A percentile compares a stretch with the other conserved stretches of the same genome.
Evolutionary conservation across 2,888 invertebrate genomes (phyloP).

Genomic region (Omphaloscelis lunosa): DNA sequence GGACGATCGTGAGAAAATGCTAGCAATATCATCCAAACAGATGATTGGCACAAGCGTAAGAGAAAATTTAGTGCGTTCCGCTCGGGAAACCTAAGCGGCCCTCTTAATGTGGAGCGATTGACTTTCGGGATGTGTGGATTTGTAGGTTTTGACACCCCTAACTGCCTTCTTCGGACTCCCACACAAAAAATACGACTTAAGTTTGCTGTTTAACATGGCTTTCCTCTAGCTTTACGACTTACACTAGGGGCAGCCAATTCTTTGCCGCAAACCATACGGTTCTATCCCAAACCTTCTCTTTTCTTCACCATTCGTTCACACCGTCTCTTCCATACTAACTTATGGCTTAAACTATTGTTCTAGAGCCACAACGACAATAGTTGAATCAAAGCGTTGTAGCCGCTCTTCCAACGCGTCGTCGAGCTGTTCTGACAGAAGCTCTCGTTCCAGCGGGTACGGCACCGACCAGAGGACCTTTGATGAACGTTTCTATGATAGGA

Average conservation of each 20-base stretch:
- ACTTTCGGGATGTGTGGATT: neutral
- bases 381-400: slow-evolving; percentile 85
- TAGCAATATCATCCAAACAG: neutral
- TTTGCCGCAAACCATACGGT: neutral
- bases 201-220: neutral
- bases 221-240: neutral
- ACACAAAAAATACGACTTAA: neutral
- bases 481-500: slow-evolving; percentile 83
- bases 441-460: slow-evolving; percentile 87
- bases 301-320: neutral
- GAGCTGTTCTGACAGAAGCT: slow-evolving; percentile 86
- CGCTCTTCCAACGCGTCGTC: slow-evolving; percentile 87
- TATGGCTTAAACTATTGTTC: slow-evolving; percentile 47
- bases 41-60: neutral
- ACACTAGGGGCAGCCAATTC: neutral
- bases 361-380: slow-evolving; percentile 69
- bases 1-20: slow-evolving; percentile 17
- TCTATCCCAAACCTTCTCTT: neutral
- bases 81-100: neutral
- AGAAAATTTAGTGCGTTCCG: neutral
- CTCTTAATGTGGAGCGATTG: too few relatives aligned
- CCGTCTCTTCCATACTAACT: slow-evolving; percentile 20
- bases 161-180: neutral
- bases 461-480: slow-evolving; percentile 83
- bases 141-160: too few relatives aligned